Conservation (phyloP, 2,797 vertebrate genomes). For the Sphaeramia orbicularis region DNA sequence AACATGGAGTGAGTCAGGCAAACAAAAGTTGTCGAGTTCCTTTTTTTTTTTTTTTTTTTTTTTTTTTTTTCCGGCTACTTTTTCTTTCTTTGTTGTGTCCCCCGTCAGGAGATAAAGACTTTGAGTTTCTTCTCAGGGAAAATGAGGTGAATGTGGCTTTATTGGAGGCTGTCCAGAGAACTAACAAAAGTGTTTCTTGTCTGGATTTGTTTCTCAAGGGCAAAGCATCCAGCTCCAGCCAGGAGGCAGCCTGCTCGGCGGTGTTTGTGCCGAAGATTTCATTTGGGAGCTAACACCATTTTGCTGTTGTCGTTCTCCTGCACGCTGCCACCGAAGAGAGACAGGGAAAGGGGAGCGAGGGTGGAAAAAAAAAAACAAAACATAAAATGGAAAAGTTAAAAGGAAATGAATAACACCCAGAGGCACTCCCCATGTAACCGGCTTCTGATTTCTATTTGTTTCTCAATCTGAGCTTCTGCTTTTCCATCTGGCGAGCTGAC, state of each 20-base stretch:
- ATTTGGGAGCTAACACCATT: constrained; percentile 77
- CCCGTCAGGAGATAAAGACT: constrained; percentile 40
- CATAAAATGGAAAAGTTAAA: constrained; percentile 56
- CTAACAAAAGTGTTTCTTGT: constrained; percentile 65
- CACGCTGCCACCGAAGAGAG: constrained; percentile 29
- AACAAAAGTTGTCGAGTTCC: neutral
- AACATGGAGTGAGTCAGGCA: constrained; percentile 8
- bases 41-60: too few relatives aligned
- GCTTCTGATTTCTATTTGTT: constrained; percentile 71
- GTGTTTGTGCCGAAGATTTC: constrained; percentile 65
- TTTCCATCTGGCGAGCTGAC: constrained; percentile 26
- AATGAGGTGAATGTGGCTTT: constrained; percentile 43
- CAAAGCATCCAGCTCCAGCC: constrained; percentile 53
- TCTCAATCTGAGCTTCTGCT: constrained; percentile 47
- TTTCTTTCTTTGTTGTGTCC: constrained; percentile 6
- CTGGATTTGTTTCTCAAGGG: constrained; percentile 75
- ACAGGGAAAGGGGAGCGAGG: neutral
- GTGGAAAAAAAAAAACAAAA: neutral
- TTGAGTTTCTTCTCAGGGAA: neutral
- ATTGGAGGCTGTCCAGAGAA: constrained; percentile 55
- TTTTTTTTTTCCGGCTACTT: constrained; percentile 7
- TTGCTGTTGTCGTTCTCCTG: constrained; percentile 48
- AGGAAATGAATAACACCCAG: constrained; percentile 70
- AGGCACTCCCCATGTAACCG: constrained; percentile 62
- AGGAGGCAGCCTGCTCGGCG: constrained; percentile 52